Base-by-base conservation (phyloP, 2,888 invertebrate genomes). In the Lithophane ornitopus region DNA sequence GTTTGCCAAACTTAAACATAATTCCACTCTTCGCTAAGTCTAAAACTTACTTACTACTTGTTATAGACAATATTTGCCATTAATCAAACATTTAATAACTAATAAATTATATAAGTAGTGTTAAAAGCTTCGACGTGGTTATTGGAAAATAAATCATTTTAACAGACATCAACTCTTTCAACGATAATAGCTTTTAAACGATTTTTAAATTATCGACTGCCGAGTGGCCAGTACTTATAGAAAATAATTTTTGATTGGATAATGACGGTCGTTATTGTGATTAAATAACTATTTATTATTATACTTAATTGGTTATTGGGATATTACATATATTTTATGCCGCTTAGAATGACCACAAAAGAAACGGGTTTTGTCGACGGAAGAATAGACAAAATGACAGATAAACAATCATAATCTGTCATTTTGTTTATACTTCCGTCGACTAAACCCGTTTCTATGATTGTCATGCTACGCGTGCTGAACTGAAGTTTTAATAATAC, bases 21-120 rank as follows among this genome's bases (percentile, higher is more conserved):
- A 54, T 74, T 80, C 67, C 70, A 85, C 85, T 81, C 70, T 66
- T 71, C 49, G 49, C 1, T 2, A 58, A 56, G 26, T 66, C n/a
- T 8, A 12, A 3, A 78, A 61, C 26, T 61, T 34, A 59, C 12
- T 11, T 58, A 22, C 41, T 34, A 34, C 34, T 34, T 34, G 34
- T 34, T 34, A 34, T 34, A 34, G 9, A 22, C 8, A 34, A 49
- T 41, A 69, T 49, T 70, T 49, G 26, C 9, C 12, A 19, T 41
- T 7, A 28, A 52, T 28, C 11, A 12, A 34, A 49, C 49, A 49
- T 22, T 22, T 19, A 8, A 8, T 49, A 22, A 49, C 22, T 9
- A 22, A 49, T 49, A 22, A 49, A 49, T 49, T 49, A 49, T 49
- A 8, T 49, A 34, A 6, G 34, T 34, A 58, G 26, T 46, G n/a